phyloP scores from a whole-genome alignment of 2,888 invertebrate species.

The Amphimallon solstitiale region DNA sequence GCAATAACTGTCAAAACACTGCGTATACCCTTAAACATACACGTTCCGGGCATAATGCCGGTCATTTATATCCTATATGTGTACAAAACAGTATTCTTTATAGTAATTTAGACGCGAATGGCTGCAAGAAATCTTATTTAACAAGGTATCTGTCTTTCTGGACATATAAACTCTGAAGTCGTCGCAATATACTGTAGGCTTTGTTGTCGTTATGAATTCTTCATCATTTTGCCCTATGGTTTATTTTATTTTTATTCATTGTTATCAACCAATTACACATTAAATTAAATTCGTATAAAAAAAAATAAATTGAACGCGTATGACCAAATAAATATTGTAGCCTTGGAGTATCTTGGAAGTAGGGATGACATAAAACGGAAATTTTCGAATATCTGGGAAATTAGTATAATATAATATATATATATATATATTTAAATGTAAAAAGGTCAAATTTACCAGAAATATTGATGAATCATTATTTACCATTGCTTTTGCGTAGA shows the following conservation, averaged over 20 bases:
- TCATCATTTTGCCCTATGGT: background rate
- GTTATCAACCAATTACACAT: slow-evolving; percentile 8
- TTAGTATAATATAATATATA: too few species aligned
- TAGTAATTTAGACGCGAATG: slow-evolving; percentile 32
- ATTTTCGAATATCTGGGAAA: too few species aligned
- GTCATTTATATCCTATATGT: slow-evolving; percentile 25
- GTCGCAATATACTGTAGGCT: background rate
- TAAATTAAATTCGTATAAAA: slow-evolving; percentile 3
- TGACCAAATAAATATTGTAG: too few species aligned
- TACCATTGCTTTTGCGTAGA: too few species aligned
- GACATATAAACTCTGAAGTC: background rate
- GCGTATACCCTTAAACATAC: background rate
- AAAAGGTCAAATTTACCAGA: too few species aligned
- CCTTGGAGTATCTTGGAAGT: too few species aligned
- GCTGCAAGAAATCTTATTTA: slow-evolving; percentile 24
- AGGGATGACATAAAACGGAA: too few species aligned
- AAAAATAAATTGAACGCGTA: background rate
- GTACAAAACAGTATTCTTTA: slow-evolving; percentile 30
- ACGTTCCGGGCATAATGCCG: slow-evolving; percentile 14
- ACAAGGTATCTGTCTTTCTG: slow-evolving; percentile 30
- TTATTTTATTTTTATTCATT: slow-evolving; percentile 13
- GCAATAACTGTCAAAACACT: slow-evolving; percentile 3
- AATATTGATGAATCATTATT: too few species aligned
- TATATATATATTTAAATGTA: too few species aligned
- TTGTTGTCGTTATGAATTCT: background rate